phyloP scores from a whole-genome alignment of 2,797 vertebrate genomes.

The Eulemur rubriventer region DNA sequence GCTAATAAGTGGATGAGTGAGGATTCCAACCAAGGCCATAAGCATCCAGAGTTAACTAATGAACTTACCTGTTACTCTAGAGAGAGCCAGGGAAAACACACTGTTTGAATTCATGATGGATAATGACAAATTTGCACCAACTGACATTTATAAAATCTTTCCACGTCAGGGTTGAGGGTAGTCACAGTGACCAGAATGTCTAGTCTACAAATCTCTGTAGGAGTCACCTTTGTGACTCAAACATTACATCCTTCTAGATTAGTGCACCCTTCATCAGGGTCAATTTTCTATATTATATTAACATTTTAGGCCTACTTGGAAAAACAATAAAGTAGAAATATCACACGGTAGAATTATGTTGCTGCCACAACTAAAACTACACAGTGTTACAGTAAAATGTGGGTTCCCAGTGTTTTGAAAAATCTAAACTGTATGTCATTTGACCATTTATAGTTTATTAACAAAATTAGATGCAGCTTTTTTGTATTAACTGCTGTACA shows the following conservation, averaged over 20 bases:
- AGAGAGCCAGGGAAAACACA: background rate
- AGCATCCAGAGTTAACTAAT: background rate
- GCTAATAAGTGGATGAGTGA: background rate
- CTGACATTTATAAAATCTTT: background rate
- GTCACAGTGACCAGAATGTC: background rate
- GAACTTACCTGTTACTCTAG: background rate
- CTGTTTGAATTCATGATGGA: background rate
- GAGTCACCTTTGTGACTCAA: background rate
- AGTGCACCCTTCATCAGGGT: background rate
- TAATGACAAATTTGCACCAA: background rate
- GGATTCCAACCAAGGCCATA: background rate
- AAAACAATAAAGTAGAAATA: background rate
- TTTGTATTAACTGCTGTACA: conserved; percentile 76
- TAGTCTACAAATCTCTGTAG: background rate
- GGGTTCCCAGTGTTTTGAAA: conserved; percentile 81
- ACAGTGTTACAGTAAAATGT: conserved; percentile 78
- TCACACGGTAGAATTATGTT: conserved; percentile 38
- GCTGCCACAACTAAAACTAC: conserved; percentile 77
- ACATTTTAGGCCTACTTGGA: background rate
- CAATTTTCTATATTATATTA: background rate
- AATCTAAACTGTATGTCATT: conserved; percentile 82
- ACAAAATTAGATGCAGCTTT: conserved; percentile 85
- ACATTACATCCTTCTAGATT: background rate
- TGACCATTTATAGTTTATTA: conserved; percentile 85
- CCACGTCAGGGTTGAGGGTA: background rate